Evolutionary conservation across 1,140 invertebrate genomes (phyloP).

Genomic region (Drosophila insularis): DNA sequence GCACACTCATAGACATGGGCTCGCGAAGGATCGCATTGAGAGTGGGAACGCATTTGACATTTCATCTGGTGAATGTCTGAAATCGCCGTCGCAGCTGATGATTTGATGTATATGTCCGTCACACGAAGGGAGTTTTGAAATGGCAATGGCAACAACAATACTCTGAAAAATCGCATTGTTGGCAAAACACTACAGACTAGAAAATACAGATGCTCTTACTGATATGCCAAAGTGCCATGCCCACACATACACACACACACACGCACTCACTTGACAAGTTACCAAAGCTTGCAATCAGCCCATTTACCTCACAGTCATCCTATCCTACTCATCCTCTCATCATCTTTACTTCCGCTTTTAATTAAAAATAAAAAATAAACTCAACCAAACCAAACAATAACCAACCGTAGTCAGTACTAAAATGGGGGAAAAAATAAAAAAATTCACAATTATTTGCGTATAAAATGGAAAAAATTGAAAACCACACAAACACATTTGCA

Average conservation of each 20-base stretch:
- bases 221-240: constrained; percentile 62
- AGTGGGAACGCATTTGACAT: constrained; percentile 61
- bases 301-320: constrained; percentile 16
- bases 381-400: constrained; percentile 70
- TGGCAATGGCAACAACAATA: constrained; percentile 53
- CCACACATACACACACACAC: not conserved
- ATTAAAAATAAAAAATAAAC: constrained; percentile 75
- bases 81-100: constrained; percentile 68
- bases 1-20: constrained; percentile 9
- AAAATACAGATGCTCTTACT: constrained; percentile 20
- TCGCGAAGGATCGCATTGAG: constrained; percentile 32
- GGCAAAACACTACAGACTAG: constrained; percentile 70
- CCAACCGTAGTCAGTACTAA: constrained; percentile 51
- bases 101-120: constrained; percentile 67
- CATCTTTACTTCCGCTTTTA: constrained; percentile 73
- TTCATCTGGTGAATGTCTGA: constrained; percentile 70
- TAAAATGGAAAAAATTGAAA: constrained; percentile 65
- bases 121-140: constrained; percentile 39
- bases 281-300: constrained; percentile 33
- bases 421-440: constrained; percentile 41
- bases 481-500: constrained; percentile 65
- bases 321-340: constrained; percentile 35
- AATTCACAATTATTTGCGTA: constrained; percentile 79
- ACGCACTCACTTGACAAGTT: constrained; percentile 71
- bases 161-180: constrained; percentile 76